Evolutionary conservation across 2,797 vertebrate species (phyloP).

Genomic region (Sebastes diaconus): DNA sequence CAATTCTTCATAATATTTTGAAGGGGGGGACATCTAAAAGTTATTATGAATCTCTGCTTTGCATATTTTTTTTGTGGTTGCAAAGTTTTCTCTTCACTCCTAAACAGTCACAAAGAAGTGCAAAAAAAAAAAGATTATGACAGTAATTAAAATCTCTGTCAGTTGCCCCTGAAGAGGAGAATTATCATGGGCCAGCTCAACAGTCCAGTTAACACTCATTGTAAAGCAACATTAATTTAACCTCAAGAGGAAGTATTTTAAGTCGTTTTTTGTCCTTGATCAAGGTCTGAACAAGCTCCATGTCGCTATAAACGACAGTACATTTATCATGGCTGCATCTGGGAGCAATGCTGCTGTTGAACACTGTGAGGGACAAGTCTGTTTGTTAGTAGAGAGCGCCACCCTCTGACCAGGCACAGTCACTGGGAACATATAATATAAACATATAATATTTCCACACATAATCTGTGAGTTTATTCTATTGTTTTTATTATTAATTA

Average conservation of each 20-base stretch:
- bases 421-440: background rate
- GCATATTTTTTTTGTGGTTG: background rate
- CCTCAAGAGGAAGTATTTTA: conserved; percentile 62
- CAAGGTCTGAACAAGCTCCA: conserved; percentile 70
- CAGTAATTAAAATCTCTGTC: conserved; percentile 64
- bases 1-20: background rate
- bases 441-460: background rate
- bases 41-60: background rate
- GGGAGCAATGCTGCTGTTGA: conserved; percentile 17
- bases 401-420: conserved; percentile 52
- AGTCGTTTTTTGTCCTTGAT: conserved; percentile 70
- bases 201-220: conserved; percentile 67
- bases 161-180: conserved; percentile 53
- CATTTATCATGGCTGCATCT: conserved; percentile 61
- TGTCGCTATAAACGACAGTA: conserved; percentile 52
- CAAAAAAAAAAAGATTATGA: conserved; percentile 52
- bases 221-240: conserved; percentile 74
- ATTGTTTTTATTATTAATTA: background rate
- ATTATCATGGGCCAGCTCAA: conserved; percentile 51
- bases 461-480: background rate
- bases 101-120: conserved; percentile 15
- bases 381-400: conserved; percentile 79
- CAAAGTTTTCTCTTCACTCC: background rate
- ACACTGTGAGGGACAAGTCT: background rate
- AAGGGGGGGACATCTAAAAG: background rate